Conservation (phyloP, 2,888 invertebrate species). For the Xanthia togata region DNA sequence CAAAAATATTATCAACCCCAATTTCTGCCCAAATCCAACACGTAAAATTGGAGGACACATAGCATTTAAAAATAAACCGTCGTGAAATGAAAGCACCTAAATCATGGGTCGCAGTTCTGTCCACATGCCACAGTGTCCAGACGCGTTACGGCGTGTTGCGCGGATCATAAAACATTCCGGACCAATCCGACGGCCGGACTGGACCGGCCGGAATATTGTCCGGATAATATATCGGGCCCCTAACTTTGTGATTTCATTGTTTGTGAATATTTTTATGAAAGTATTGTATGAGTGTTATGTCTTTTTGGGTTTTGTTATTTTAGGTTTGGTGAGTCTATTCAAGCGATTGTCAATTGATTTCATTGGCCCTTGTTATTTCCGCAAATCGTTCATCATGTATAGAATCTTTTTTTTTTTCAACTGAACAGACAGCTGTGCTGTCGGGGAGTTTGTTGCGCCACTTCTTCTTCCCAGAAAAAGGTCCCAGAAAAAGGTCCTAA, state of each 20-base stretch:
- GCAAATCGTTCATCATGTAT: too few relatives aligned
- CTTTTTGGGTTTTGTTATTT: slow-evolving; percentile 14
- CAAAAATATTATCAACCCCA: not conserved
- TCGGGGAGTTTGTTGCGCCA: too few relatives aligned
- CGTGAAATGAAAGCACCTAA: slow-evolving; percentile 84
- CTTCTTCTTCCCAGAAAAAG: too few relatives aligned
- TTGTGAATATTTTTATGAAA: slow-evolving; percentile 63
- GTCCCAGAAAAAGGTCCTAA: too few relatives aligned
- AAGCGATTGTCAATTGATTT: too few relatives aligned
- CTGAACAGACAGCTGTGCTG: too few relatives aligned
- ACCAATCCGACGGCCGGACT: slow-evolving; percentile 69
- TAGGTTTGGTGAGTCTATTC: slow-evolving; percentile 4
- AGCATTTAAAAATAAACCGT: slow-evolving; percentile 78
- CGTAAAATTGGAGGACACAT: slow-evolving; percentile 52
- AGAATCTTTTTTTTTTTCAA: too few relatives aligned
- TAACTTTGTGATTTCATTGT: slow-evolving; percentile 72
- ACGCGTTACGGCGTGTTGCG: slow-evolving; percentile 78
- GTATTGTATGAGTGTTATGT: slow-evolving; percentile 18
- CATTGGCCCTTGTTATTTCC: too few relatives aligned
- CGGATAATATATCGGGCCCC: slow-evolving; percentile 69
- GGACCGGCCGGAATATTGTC: slow-evolving; percentile 66
- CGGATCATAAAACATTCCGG: slow-evolving; percentile 82
- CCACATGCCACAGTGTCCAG: slow-evolving; percentile 82
- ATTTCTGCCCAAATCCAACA: slow-evolving; percentile 32
- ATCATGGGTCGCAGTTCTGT: slow-evolving; percentile 83